These are phyloP conservation scores for Echinops telfairi DNA, from an alignment of 2,113 vertebrate genomes.

Conservation along the genomic window DNA sequence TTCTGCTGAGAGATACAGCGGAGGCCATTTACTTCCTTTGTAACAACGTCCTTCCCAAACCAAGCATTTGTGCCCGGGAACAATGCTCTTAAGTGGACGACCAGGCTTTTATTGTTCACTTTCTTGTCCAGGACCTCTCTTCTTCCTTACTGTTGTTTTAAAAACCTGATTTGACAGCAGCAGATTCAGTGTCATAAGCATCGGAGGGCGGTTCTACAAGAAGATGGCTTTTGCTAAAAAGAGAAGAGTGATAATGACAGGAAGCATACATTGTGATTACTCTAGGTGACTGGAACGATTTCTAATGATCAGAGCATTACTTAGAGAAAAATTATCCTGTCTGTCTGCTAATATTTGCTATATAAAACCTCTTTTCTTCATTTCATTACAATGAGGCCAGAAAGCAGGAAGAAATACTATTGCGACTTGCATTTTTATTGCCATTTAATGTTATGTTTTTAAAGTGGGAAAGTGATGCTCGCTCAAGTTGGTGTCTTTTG, in stretches of 20 bases:
- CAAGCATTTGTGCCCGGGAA: constrained; percentile 22
- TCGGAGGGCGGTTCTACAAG: constrained; percentile 13
- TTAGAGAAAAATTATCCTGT: neutral
- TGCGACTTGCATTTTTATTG: neutral
- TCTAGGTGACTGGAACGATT: neutral
- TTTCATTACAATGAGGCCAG: neutral
- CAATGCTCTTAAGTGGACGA: constrained; percentile 46
- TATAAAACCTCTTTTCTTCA: neutral
- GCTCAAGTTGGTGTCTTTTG: constrained; percentile 19
- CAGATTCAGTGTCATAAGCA: constrained; percentile 46
- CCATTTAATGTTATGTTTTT: constrained; percentile 28
- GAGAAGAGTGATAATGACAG: neutral
- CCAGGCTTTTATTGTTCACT: constrained; percentile 70
- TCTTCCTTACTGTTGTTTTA: constrained; percentile 75
- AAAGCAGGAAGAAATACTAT: neutral
- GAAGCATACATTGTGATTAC: neutral
- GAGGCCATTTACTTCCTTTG: neutral
- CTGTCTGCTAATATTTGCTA: neutral
- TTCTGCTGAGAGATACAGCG: neutral
- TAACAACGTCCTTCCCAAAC: neutral
- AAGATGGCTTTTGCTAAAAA: constrained; percentile 58
- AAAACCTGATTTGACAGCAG: constrained; percentile 61
- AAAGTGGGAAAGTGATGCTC: neutral
- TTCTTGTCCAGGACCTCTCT: constrained; percentile 21
- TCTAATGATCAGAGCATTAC: neutral